phyloP scores from a whole-genome alignment of 2,888 invertebrate genomes.

The Ischnura elegans region DNA sequence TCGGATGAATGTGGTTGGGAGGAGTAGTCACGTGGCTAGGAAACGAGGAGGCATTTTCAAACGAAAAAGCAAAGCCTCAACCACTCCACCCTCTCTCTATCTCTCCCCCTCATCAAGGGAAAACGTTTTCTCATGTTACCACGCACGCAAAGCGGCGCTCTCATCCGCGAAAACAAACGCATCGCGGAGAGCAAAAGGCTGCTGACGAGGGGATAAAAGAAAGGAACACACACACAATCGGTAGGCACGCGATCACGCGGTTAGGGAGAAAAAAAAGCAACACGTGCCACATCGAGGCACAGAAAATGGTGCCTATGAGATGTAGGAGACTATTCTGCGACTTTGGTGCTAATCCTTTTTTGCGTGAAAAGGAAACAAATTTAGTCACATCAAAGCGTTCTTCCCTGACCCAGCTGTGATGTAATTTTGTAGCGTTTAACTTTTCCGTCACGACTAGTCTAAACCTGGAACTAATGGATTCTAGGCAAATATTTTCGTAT shows the following conservation, averaged over 20 bases:
- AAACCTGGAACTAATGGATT: too few species aligned
- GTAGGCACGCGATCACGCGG: background rate
- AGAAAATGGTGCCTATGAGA: too few species aligned
- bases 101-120: background rate
- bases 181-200: background rate
- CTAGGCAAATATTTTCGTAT: too few species aligned
- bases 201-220: too few species aligned
- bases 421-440: too few species aligned
- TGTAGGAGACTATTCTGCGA: too few species aligned
- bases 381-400: too few species aligned
- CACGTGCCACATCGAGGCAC: too few species aligned
- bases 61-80: background rate
- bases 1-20: background rate
- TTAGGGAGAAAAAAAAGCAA: background rate
- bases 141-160: background rate
- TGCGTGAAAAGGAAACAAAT: too few species aligned
- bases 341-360: too few species aligned
- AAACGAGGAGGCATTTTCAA: background rate
- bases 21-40: background rate
- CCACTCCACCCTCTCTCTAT: background rate
- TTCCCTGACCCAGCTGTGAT: too few species aligned
- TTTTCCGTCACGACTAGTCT: too few species aligned
- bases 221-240: background rate
- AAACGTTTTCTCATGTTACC: background rate
- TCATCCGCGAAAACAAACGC: background rate